These are phyloP conservation scores for Typhlomys cinereus DNA, from an alignment of 2,113 vertebrate species.

Conservation along the genomic window DNA sequence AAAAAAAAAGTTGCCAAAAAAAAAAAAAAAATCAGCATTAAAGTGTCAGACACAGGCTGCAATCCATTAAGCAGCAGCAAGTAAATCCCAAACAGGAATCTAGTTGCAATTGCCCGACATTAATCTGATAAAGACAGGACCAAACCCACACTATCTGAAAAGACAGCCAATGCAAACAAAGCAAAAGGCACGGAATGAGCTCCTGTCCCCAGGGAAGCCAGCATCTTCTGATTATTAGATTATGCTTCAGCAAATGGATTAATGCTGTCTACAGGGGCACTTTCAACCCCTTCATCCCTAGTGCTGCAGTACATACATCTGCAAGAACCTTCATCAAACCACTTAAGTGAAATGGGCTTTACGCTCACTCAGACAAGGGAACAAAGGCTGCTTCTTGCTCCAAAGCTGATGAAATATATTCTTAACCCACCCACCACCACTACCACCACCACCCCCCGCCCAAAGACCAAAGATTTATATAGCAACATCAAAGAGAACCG, in stretches of 20 bases:
- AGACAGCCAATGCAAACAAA: conserved; percentile 10
- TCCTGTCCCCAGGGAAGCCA: conserved; percentile 31
- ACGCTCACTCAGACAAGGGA: conserved; percentile 1
- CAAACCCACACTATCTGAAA: neutral
- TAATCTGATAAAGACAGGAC: conserved; percentile 34
- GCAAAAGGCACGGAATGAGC: conserved; percentile 30
- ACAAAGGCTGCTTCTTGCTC: neutral
- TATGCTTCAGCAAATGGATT: conserved; percentile 37
- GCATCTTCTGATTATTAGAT: conserved; percentile 57
- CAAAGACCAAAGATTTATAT: neutral
- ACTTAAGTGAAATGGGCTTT: conserved; percentile 15
- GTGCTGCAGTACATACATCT: neutral
- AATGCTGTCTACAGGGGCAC: conserved; percentile 22
- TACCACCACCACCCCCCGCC: too few relatives aligned
- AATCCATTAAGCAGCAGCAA: conserved; percentile 43
- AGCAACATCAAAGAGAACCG: neutral
- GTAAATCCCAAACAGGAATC: neutral
- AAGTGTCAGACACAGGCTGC: conserved; percentile 4
- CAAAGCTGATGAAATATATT: neutral
- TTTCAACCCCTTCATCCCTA: neutral
- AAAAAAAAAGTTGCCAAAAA: too few relatives aligned
- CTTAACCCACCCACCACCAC: too few relatives aligned
- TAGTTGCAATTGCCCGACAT: neutral
- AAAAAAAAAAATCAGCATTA: neutral
- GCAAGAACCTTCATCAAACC: neutral